Evolutionary conservation across 2,113 vertebrate genomes (phyloP).

Genomic region (Strix uralensis): DNA sequence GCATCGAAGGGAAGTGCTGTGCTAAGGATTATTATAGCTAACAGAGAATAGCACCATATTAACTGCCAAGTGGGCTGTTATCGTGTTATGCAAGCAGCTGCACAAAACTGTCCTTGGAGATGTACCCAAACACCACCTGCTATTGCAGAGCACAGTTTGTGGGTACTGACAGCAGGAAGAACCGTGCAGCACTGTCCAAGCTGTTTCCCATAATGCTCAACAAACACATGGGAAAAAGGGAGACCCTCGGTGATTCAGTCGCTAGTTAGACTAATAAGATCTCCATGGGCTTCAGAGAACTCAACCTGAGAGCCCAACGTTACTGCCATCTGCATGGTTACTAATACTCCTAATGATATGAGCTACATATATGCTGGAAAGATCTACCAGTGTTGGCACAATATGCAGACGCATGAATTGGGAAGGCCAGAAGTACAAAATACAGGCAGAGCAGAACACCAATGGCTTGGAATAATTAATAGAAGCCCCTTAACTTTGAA

Average conservation of each 20-base stretch:
- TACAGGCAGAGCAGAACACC: neutral
- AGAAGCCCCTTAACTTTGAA: neutral
- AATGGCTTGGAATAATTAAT: neutral
- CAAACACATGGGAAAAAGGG: neutral
- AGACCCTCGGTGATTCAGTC: neutral
- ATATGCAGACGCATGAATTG: fast-evolving
- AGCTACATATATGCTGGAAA: neutral
- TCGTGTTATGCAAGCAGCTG: neutral
- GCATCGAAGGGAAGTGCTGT: neutral
- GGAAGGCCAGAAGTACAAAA: neutral
- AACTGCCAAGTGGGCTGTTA: neutral
- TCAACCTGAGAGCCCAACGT: neutral
- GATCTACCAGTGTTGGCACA: neutral
- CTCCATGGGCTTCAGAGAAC: neutral
- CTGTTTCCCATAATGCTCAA: neutral
- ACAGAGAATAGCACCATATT: neutral
- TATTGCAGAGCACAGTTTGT: neutral
- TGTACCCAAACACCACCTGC: neutral
- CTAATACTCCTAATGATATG: neutral
- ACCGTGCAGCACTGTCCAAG: neutral
- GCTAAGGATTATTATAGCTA: neutral
- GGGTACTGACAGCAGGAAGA: neutral
- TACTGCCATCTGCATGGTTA: neutral
- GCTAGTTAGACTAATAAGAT: neutral
- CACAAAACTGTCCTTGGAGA: neutral